A percentile compares a stretch with the other conserved stretches of the same genome.
Conservation (phyloP, 2,113 vertebrate genomes). For the Phyllopteryx taeniolatus region DNA sequence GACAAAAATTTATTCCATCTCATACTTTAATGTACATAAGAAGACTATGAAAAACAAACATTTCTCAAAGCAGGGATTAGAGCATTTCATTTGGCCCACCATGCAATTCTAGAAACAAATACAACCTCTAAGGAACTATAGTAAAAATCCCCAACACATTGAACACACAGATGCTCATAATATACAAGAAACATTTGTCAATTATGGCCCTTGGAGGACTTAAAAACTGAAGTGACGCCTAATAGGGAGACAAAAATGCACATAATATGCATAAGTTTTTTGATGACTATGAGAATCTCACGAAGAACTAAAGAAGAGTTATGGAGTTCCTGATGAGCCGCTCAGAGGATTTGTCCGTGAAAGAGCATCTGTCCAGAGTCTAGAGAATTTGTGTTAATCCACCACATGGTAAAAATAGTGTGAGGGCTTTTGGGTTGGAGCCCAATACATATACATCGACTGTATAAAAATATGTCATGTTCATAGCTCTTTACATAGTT, state of each 20-base stretch:
- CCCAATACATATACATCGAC: constrained; percentile 25
- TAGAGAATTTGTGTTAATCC: constrained; percentile 73
- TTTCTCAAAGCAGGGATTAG: too few relatives aligned
- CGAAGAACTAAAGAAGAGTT: constrained; percentile 53
- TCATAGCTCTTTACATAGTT: neutral
- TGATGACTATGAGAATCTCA: constrained; percentile 39
- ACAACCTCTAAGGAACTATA: too few relatives aligned
- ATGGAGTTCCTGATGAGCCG: constrained; percentile 64
- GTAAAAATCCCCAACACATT: neutral
- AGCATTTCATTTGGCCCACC: too few relatives aligned
- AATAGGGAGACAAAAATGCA: neutral
- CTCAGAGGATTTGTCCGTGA: constrained; percentile 71
- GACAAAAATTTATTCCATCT: too few relatives aligned
- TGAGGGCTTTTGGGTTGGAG: constrained; percentile 55
- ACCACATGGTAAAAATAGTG: constrained; percentile 71
- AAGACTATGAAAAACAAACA: too few relatives aligned
- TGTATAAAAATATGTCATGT: neutral
- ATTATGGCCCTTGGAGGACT: neutral
- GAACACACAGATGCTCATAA: neutral
- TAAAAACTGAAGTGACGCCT: neutral
- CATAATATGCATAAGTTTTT: constrained; percentile 22
- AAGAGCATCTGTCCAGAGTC: constrained; percentile 75
- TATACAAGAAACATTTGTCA: neutral
- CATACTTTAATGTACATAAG: too few relatives aligned
- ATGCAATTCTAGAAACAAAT: too few relatives aligned